Evolutionary conservation across 2,888 invertebrate species (phyloP).

Genomic region (Philopedon plagiatum): DNA sequence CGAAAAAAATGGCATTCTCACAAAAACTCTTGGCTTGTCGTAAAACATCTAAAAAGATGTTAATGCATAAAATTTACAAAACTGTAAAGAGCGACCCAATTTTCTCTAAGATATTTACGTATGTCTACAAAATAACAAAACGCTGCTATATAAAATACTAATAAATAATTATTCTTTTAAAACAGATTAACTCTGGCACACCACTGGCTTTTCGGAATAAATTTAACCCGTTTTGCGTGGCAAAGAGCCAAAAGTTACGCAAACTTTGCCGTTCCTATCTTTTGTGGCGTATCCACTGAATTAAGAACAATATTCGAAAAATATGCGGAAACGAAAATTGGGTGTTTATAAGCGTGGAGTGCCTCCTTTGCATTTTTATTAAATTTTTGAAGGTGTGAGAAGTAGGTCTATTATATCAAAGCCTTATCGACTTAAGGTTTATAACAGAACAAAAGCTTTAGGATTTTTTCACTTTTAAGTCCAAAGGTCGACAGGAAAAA

Average conservation of each 20-base stretch:
- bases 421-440: background rate
- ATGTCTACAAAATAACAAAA: no score
- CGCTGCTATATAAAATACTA: no score
- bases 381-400: background rate
- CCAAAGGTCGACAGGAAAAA: no score
- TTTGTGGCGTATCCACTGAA: slow-evolving; percentile 15
- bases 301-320: slow-evolving; percentile 28
- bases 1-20: no score
- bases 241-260: slow-evolving; percentile 23
- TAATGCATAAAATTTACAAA: no score
- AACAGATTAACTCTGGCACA: background rate
- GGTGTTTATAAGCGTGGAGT: slow-evolving; percentile 24
- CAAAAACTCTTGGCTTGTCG: no score
- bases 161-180: no score
- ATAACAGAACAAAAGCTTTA: background rate
- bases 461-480: background rate
- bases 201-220: slow-evolving; percentile 19
- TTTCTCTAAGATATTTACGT: no score
- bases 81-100: no score
- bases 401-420: slow-evolving; percentile 1
- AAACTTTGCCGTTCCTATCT: slow-evolving; percentile 14
- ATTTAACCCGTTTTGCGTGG: slow-evolving; percentile 24
- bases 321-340: slow-evolving; percentile 33
- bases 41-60: no score
- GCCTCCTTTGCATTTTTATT: slow-evolving; percentile 29